A percentile compares a stretch with the other conserved stretches of the same genome.
Evolutionary conservation across 2,888 invertebrate genomes (phyloP).

Genomic region (Celastrina argiolus): DNA sequence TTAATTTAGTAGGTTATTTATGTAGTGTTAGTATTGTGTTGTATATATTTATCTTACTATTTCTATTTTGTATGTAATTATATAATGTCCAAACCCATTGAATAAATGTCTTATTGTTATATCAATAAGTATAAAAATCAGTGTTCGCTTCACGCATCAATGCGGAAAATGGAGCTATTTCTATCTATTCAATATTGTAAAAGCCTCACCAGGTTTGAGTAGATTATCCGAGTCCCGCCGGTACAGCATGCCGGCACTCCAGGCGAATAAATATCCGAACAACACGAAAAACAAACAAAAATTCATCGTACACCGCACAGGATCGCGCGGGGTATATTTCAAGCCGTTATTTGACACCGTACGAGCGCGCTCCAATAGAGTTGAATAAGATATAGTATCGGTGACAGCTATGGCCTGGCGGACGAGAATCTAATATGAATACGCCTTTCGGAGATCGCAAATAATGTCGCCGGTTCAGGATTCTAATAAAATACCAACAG

Average conservation of each 20-base stretch:
- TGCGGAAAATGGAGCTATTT: no score
- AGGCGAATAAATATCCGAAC: slow-evolving; percentile 60
- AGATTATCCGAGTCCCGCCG: slow-evolving; percentile 63
- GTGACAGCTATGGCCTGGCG: slow-evolving; percentile 62
- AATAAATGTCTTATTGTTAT: no score
- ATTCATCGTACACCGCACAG: slow-evolving; percentile 69
- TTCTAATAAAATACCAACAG: slow-evolving; percentile 39
- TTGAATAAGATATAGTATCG: slow-evolving; percentile 72
- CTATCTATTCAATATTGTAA: no score
- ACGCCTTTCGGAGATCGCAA: slow-evolving; percentile 48
- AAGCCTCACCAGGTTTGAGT: slow-evolving; percentile 63
- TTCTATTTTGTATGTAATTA: no score
- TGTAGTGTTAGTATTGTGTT: no score
- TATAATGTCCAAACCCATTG: no score
- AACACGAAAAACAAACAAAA: slow-evolving; percentile 67
- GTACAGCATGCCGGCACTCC: slow-evolving; percentile 64
- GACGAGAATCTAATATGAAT: slow-evolving; percentile 75
- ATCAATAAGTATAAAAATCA: no score
- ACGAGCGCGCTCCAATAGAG: slow-evolving; percentile 55
- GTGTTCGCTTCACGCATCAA: no score
- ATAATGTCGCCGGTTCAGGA: slow-evolving; percentile 40
- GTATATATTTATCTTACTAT: no score
- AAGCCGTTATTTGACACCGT: slow-evolving; percentile 70
- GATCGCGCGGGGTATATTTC: slow-evolving; percentile 69
- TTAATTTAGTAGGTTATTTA: no score